These are phyloP conservation scores for Pteropus rufus DNA, from an alignment of 2,797 vertebrate species.

Conservation along the genomic window DNA sequence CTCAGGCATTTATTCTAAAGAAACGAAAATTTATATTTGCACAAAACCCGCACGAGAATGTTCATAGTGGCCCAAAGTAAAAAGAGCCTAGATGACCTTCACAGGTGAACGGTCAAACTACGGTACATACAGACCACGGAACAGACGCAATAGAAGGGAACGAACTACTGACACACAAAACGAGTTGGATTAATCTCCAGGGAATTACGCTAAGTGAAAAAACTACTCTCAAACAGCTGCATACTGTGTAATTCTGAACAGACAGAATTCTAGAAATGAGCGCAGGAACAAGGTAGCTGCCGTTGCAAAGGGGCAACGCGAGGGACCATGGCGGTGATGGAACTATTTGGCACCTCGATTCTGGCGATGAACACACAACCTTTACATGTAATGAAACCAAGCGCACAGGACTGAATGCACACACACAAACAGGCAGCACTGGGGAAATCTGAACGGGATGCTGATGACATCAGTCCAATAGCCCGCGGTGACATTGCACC, in stretches of 20 bases:
- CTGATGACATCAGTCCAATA: neutral
- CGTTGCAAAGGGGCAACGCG: neutral
- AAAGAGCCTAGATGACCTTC: neutral
- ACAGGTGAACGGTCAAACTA: neutral
- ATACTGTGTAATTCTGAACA: neutral
- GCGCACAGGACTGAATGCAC: neutral
- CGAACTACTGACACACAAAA: neutral
- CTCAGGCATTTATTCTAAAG: neutral
- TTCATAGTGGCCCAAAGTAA: neutral
- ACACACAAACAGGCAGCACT: neutral
- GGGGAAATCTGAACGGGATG: neutral
- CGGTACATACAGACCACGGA: neutral
- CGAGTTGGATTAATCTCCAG: neutral
- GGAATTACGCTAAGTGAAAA: neutral
- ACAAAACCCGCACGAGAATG: neutral
- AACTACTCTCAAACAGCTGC: neutral
- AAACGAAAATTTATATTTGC: neutral
- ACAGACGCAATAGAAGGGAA: neutral
- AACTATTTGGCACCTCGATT: neutral
- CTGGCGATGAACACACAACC: neutral
- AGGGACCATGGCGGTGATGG: neutral
- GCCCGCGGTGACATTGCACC: neutral
- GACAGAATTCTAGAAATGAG: neutral
- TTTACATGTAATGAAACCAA: neutral
- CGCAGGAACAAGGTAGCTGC: neutral